Base-by-base conservation (phyloP, 2,888 invertebrate species). In the Pyralis farinalis region DNA sequence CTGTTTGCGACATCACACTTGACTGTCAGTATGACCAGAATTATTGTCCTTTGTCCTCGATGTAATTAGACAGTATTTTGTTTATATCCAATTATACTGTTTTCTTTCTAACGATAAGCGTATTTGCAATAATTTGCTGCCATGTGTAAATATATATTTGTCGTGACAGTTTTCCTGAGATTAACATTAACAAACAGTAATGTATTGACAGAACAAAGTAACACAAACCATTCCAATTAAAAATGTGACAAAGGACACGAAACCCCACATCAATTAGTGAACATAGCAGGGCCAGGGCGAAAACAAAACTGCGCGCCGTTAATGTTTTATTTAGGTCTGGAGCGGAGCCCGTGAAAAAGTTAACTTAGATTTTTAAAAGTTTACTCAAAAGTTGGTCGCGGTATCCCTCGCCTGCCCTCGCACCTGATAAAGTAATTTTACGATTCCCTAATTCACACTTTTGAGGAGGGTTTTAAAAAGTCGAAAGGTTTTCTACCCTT, bases 341-440 rank as follows among this genome's bases (percentile, higher is more conserved):
- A 54, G 54, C 59, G 63, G 57, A 61, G 59, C 56, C 70, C 63
- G 64, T 53, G 55, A 54, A 56, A 66, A 82, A 85, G 84, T 86
- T 79, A 79, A 83, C 86, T 85, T 85, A 63, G 82, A 78, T 86
- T 87, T 87, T 87, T 84, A 86, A 85, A 88, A 87, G 81, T 87
- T 87, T 72, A 67, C 58, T 59, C 47, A 51, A 68, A 85, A 81
- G 77, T 84, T 84, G 58, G 53, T 58, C 63, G 70, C 71, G 69
- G 73, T 70, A 64, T 66, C 69, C 71, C 64, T 67, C 68, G 73
- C 73, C 73, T 72, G 64, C 72, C 63, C 71, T 78, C 71, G 74
- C 76, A 81, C 79, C 82, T 76, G 79, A 81, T 85, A 86, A 86
- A 78, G 82, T 79, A 78, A 85, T 84, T 85, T 79, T 68, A 76